Base-by-base conservation (phyloP, 2,888 invertebrate genomes). In the Gisinianus flammeolus region DNA sequence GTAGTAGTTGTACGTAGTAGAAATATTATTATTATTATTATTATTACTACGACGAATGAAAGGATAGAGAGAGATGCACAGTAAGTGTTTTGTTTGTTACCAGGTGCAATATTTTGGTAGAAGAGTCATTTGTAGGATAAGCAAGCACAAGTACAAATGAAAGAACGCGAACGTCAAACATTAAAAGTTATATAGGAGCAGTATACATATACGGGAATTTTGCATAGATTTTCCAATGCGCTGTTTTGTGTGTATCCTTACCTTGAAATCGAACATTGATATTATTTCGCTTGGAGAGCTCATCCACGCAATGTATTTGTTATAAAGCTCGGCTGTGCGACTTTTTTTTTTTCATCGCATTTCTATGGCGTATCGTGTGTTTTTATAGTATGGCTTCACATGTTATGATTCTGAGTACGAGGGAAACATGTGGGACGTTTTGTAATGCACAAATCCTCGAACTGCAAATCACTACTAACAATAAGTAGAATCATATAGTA, bases 221-320 rank as follows among this genome's bases (percentile, higher is more conserved):
- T 26, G 12, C 28, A 12, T 62, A 44, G 24, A 24, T 26, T 26
- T 24, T 62, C 3, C 58, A n/a, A 58, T 58, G 58, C 28, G 24
- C 28, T 24, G 24, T 26, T 62, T 62, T 26, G 16, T 62, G 26
- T 26, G 24, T 26, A 24, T 62, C 26, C 68, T 73, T 58, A 73
- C 73, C 73, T 73, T 73, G 73, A 73, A 73, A 73, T 73, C 73
- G 73, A 73, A 24, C 73, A 28, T 64, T 73, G 73, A 70, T 70
- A 70, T 62, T n/a, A n/a, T 67, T 67, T 67, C 33, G n/a, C 67
- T 30, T 31, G 31, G 5, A 31, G 1, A 6, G 24, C 16, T 62
- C 44, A 44, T 62, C 62, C 16, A 54, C 54, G 54, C 54, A 54
- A 54, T 54, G 54, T 54, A 54, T 54, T 54, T 54, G n/a, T 54